Percentiles rank a stretch among this genome's conserved stretches.
Conservation (phyloP, 2,888 invertebrate species). For the Pristionchus arcanus region DNA sequence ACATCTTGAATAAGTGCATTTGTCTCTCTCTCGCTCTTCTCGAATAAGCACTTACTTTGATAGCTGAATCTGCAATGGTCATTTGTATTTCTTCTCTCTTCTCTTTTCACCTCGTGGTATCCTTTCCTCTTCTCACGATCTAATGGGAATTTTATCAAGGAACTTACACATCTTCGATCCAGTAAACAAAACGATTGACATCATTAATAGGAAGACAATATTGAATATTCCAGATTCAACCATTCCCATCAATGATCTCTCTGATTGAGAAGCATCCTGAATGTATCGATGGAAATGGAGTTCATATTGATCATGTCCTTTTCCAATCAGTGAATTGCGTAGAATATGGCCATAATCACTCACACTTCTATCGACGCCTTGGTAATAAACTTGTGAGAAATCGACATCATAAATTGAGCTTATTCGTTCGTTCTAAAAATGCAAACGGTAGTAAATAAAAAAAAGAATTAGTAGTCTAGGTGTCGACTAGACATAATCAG, state of each 20-base stretch:
- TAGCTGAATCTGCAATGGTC: constrained; percentile 39
- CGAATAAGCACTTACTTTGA: neutral
- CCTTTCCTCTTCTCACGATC: neutral
- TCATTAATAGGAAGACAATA: neutral
- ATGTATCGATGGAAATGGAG: neutral
- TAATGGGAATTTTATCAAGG: neutral
- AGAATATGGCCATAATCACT: neutral
- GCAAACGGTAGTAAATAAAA: neutral
- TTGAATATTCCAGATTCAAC: constrained; percentile 27
- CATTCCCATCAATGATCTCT: neutral
- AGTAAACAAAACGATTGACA: neutral
- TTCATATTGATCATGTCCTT: no score
- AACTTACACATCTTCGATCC: constrained; percentile 40
- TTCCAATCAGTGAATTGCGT: no score
- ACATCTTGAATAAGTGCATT: constrained; percentile 19
- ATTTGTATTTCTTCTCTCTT: neutral
- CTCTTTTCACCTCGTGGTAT: neutral
- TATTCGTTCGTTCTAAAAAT: constrained; percentile 25
- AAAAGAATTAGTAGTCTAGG: no score
- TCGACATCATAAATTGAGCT: neutral
- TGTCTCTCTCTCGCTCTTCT: neutral
- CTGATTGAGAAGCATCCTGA: neutral
- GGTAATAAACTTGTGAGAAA: constrained; percentile 17
- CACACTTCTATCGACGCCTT: constrained; percentile 21
- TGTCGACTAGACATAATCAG: no score